phyloP scores from a whole-genome alignment of 2,888 invertebrate species.

The Biston stratarius region DNA sequence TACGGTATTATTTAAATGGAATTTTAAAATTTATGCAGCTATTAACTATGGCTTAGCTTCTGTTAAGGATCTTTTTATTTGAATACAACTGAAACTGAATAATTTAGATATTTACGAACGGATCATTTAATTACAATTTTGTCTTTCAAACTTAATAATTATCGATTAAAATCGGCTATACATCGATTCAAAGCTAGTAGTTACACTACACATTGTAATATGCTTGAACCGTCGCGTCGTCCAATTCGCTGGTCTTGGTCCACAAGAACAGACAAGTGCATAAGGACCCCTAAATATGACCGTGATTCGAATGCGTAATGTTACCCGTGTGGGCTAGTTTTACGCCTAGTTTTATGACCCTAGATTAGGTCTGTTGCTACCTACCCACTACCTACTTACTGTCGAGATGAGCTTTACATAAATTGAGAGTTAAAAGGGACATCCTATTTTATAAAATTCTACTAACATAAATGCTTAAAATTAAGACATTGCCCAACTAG shows the following conservation, averaged over 20 bases:
- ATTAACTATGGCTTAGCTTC: too few species aligned
- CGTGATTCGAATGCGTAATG: conserved; percentile 37
- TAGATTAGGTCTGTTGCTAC: conserved; percentile 35
- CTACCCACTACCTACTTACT: conserved; percentile 17
- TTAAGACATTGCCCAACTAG: neutral
- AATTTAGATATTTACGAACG: too few species aligned
- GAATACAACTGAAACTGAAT: too few species aligned
- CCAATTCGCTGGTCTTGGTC: neutral
- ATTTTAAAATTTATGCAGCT: too few species aligned
- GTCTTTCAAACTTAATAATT: too few species aligned
- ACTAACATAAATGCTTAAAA: neutral
- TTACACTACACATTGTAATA: neutral
- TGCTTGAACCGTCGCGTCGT: neutral
- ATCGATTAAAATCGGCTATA: too few species aligned
- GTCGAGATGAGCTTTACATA: neutral
- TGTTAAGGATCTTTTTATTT: too few species aligned
- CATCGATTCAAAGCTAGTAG: too few species aligned
- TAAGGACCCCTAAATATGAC: neutral
- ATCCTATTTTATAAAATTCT: neutral
- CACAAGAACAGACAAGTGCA: neutral
- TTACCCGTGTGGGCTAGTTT: conserved; percentile 34
- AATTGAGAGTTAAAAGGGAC: neutral
- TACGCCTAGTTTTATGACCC: conserved; percentile 37
- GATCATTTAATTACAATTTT: too few species aligned
- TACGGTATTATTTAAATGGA: too few species aligned